Base-by-base conservation (phyloP, 2,113 vertebrate genomes). In the Dipodomys spectabilis region DNA sequence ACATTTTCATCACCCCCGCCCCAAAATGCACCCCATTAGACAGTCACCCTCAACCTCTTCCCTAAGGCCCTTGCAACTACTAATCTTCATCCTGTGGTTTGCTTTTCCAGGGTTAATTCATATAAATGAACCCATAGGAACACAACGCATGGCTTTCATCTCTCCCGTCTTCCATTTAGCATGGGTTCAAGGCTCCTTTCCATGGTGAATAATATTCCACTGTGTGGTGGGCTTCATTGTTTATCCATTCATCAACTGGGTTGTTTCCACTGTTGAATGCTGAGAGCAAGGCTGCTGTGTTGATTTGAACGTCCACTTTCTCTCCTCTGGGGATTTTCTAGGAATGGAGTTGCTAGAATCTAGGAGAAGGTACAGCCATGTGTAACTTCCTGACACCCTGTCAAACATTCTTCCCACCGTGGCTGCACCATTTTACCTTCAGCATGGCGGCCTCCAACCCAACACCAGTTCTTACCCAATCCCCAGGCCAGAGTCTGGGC, bases 61-160 rank as follows among this genome's bases (percentile, higher is more conserved):
- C 11, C 78, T 62, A 28, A 30, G 82, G 20, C 53, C 28, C 53
- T 5, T 20, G 39, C 60, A 45, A 5, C n/a, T 67, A 2, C 91
- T 9, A 4, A 0, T 7, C 53, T 77, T 78, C 15, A 12, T 15
- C 32, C 57, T 5, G 0, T 4, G 25, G 57, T 7, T 32, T 90
- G 45, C 4, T 74, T 73, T 32, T 1, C 20, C 64, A 10, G 28
- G 85, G 71, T 4, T 25, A 6, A 8, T 32, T 53, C 45, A 22
- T 18, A 5, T 69, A 49, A 32, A 22, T 6, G 22, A 45, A 15
- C 7, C 80, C 62, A 12, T 23, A 30, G 8, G 69, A 44, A 16
- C 9, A 2, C 22, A 27, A 0, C 1, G 2, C 5, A 23, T 19
- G 71, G n/a, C 45, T 68, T 78, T n/a, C 20, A 30, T 13, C 11